phyloP scores from a whole-genome alignment of 2,797 vertebrate species.

The Artibeus lituratus region DNA sequence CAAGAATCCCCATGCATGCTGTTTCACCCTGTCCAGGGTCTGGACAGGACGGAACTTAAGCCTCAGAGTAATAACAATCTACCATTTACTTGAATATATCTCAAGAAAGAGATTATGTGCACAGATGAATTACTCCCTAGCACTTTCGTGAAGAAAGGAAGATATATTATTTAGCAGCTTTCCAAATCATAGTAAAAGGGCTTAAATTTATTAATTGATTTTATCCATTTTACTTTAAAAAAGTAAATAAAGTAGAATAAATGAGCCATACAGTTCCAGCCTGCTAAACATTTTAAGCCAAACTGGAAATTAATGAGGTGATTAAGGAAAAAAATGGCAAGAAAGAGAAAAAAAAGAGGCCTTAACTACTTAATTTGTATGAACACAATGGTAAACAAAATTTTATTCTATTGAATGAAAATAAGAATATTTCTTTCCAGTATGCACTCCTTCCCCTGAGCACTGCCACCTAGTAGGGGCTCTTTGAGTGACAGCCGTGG shows the following conservation, averaged over 20 bases:
- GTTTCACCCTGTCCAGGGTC: neutral
- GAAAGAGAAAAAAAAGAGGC: neutral
- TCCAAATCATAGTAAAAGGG: slow-evolving; percentile 58
- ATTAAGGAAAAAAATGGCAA: slow-evolving; percentile 59
- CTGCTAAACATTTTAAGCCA: slow-evolving; percentile 60
- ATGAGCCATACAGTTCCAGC: slow-evolving; percentile 41
- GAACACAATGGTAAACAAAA: slow-evolving; percentile 23
- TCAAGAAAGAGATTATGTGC: neutral
- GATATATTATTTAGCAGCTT: slow-evolving; percentile 42
- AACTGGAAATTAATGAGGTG: slow-evolving; percentile 55
- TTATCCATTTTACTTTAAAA: slow-evolving; percentile 28
- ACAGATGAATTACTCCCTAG: slow-evolving; percentile 25
- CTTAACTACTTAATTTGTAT: slow-evolving; percentile 27
- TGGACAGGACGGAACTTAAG: neutral
- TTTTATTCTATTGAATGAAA: slow-evolving; percentile 53
- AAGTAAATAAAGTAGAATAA: slow-evolving; percentile 15
- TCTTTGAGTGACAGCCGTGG: slow-evolving; percentile 84
- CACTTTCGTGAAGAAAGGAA: slow-evolving; percentile 24
- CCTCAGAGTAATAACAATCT: neutral
- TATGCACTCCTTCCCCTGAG: slow-evolving; percentile 74
- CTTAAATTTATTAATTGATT: slow-evolving; percentile 68
- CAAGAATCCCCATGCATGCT: neutral
- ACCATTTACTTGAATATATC: neutral
- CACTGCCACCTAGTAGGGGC: slow-evolving; percentile 69
- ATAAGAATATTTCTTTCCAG: slow-evolving; percentile 56